Conservation (phyloP, 2,888 invertebrate genomes). For the Pseudanteris insignis region DNA sequence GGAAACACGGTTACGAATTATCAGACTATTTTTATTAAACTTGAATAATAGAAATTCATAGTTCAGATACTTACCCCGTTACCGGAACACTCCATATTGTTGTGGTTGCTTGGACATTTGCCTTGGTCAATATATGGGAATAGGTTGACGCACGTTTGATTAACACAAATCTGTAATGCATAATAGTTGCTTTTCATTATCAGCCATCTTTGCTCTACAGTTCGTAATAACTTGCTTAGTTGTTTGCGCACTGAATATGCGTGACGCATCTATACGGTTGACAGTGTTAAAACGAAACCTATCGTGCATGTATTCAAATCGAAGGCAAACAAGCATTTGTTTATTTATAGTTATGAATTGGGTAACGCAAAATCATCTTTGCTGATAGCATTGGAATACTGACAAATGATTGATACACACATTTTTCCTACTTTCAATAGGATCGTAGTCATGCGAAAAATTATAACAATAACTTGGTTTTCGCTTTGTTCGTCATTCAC, state of each 20-base stretch:
- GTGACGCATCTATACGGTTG: constrained; percentile 18
- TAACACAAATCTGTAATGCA: constrained; percentile 79
- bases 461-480: not conserved
- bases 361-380: constrained; percentile 32
- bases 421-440: too few relatives aligned
- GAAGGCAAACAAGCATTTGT: constrained; percentile 42
- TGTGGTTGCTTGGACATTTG: constrained; percentile 89
- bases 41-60: too few relatives aligned
- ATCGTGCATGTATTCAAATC: constrained; percentile 41
- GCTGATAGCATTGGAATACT: constrained; percentile 33
- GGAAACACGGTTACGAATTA: too few relatives aligned
- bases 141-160: constrained; percentile 89
- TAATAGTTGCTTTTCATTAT: constrained; percentile 36
- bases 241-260: constrained; percentile 19
- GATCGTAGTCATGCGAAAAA: too few relatives aligned
- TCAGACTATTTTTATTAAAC: too few relatives aligned
- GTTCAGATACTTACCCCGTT: constrained; percentile 90
- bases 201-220: constrained; percentile 22
- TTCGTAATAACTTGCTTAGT: constrained; percentile 22
- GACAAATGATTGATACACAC: too few relatives aligned
- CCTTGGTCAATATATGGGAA: constrained; percentile 86
- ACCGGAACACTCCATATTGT: constrained; percentile 90
- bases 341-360: constrained; percentile 39
- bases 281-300: constrained; percentile 28
- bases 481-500: too few relatives aligned